Evolutionary conservation across 2,113 vertebrate genomes (phyloP).

Genomic region (Potamarius usumacintae): DNA sequence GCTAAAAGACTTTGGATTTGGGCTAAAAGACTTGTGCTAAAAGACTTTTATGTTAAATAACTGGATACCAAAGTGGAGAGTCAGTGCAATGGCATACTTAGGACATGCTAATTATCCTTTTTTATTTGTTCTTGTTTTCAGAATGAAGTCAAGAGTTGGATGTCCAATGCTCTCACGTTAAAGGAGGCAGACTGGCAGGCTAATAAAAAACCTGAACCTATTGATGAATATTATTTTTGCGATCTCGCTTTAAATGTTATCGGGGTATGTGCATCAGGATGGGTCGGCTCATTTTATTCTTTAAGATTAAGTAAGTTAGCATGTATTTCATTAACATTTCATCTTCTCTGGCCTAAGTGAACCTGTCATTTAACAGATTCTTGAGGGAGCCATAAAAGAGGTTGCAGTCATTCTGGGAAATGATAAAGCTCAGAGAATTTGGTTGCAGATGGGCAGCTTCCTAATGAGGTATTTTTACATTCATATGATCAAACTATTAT

Average conservation of each 20-base stretch:
- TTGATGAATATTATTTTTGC: conserved; percentile 76
- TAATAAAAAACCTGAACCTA: conserved; percentile 68
- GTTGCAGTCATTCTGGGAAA: conserved; percentile 64
- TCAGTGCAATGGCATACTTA: neutral
- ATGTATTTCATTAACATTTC: neutral
- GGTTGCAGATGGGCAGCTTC: conserved; percentile 72
- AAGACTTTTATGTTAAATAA: too few relatives aligned
- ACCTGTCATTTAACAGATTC: conserved; percentile 64
- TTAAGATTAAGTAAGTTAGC: neutral
- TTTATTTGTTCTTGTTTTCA: conserved; percentile 34
- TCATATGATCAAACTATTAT: neutral
- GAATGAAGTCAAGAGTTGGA: conserved; percentile 64
- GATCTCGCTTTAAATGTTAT: conserved; percentile 81
- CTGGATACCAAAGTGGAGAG: too few relatives aligned
- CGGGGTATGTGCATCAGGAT: neutral
- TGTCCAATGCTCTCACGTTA: conserved; percentile 71
- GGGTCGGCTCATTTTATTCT: neutral
- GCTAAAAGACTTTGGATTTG: too few relatives aligned
- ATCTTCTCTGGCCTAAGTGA: neutral
- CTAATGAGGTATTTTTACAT: conserved; percentile 72
- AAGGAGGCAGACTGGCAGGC: conserved; percentile 77
- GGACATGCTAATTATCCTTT: neutral
- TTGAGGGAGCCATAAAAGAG: conserved; percentile 64
- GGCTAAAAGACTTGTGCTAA: too few relatives aligned
- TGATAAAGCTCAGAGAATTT: conserved; percentile 56